phyloP scores from a whole-genome alignment of 1,140 invertebrate genomes.

The Zophobas atratus region DNA sequence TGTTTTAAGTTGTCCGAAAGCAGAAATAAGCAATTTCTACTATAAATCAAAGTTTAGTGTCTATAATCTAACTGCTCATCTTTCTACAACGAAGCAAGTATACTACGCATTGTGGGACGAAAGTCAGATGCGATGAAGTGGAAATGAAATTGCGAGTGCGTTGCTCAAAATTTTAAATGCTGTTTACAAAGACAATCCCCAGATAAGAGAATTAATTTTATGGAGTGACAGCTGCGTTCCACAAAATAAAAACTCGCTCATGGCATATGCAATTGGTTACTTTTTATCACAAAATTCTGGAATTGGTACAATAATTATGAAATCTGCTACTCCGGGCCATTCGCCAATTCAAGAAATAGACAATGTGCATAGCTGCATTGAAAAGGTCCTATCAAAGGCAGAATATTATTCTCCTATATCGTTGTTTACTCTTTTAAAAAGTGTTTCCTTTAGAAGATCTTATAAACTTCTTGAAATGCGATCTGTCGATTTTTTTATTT shows the following conservation, averaged over 20 bases:
- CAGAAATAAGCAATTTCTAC: slow-evolving; percentile 55
- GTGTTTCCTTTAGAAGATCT: slow-evolving; percentile 44
- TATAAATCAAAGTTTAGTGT: slow-evolving; percentile 58
- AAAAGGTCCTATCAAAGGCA: slow-evolving; percentile 55
- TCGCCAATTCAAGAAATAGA: slow-evolving; percentile 60
- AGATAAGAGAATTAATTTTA: slow-evolving; percentile 49
- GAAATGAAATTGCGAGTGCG: slow-evolving; percentile 60
- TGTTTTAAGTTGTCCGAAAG: slow-evolving; percentile 56
- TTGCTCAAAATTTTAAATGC: slow-evolving; percentile 54
- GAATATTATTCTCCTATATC: slow-evolving; percentile 58
- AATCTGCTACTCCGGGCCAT: slow-evolving; percentile 61
- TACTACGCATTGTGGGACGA: slow-evolving; percentile 59
- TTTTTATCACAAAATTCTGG: slow-evolving; percentile 52
- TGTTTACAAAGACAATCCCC: background rate
- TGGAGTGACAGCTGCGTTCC: slow-evolving; percentile 61
- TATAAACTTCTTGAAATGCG: slow-evolving; percentile 53
- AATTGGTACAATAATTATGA: slow-evolving; percentile 56
- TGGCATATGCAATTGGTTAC: slow-evolving; percentile 54
- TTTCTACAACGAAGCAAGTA: slow-evolving; percentile 50
- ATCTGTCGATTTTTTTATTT: slow-evolving; percentile 46
- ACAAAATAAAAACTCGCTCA: slow-evolving; percentile 61
- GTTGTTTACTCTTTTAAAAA: slow-evolving; percentile 47
- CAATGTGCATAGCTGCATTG: slow-evolving; percentile 57
- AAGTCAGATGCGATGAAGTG: slow-evolving; percentile 49
- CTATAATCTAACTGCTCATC: slow-evolving; percentile 58